Conservation (phyloP, 2,113 vertebrate genomes). For the Nestor notabilis region DNA sequence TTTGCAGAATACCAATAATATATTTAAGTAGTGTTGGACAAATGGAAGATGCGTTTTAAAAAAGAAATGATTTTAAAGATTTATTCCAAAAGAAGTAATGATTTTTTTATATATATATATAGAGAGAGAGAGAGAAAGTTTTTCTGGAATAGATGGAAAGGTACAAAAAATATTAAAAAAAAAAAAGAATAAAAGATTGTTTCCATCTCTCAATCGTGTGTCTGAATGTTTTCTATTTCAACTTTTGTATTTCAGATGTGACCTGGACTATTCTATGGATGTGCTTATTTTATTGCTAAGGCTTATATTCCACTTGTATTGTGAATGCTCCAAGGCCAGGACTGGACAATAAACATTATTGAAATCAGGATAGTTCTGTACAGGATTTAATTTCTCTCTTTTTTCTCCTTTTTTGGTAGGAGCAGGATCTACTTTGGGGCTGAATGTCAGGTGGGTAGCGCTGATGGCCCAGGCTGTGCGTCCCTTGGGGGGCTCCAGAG, state of each 20-base stretch:
- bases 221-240: not conserved
- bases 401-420: not conserved
- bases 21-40: slow-evolving; percentile 66
- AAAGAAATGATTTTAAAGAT: slow-evolving; percentile 27
- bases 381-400: not conserved
- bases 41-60: not conserved
- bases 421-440: not conserved
- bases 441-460: not conserved
- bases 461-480: not conserved
- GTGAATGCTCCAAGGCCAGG: not conserved
- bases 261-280: not conserved
- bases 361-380: not conserved
- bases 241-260: not conserved
- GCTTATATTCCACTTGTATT: not conserved
- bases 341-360: not conserved
- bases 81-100: slow-evolving; percentile 15
- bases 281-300: not conserved
- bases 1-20: slow-evolving; percentile 43
- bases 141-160: slow-evolving; percentile 29
- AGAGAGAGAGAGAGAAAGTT: not conserved
- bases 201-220: not conserved
- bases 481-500: not conserved
- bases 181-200: slow-evolving; percentile 1
- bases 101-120: not conserved
- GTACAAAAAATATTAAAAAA: not conserved